These are phyloP conservation scores for Onthophagus sagittarius DNA, from an alignment of 2,888 invertebrate species.

Conservation along the genomic window DNA sequence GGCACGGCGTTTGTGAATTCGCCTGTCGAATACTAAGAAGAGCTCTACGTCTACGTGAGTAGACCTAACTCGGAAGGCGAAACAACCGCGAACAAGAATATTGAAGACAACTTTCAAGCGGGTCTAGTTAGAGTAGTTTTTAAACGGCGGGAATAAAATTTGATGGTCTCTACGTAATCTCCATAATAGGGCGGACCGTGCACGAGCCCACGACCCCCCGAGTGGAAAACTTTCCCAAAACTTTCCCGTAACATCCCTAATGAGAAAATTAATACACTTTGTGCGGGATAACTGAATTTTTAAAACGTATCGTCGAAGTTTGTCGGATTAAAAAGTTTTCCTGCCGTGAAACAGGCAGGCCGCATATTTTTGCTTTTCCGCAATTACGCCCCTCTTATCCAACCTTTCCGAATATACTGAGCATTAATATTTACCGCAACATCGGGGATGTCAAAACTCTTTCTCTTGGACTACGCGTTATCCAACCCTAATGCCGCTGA, in stretches of 20 bases:
- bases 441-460: neutral
- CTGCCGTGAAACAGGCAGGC: neutral
- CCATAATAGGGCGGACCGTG: neutral
- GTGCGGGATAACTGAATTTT: slow-evolving; percentile 12
- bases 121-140: neutral
- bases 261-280: slow-evolving; percentile 14
- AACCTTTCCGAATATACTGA: neutral
- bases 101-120: neutral
- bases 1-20: slow-evolving; percentile 3
- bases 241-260: slow-evolving; percentile 9
- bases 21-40: slow-evolving; percentile 7
- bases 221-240: slow-evolving; percentile 2
- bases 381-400: neutral
- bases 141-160: neutral
- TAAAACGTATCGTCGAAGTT: slow-evolving; percentile 12
- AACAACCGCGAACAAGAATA: slow-evolving; percentile 1
- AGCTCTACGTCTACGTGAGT: neutral
- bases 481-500: neutral
- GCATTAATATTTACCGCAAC: neutral
- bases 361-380: neutral
- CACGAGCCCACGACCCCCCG: neutral
- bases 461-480: neutral
- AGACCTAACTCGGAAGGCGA: neutral
- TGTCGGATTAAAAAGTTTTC: slow-evolving; percentile 6
- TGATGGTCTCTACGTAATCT: neutral